phyloP scores from a whole-genome alignment of 2,113 vertebrate species.

The Cathartes aura region DNA sequence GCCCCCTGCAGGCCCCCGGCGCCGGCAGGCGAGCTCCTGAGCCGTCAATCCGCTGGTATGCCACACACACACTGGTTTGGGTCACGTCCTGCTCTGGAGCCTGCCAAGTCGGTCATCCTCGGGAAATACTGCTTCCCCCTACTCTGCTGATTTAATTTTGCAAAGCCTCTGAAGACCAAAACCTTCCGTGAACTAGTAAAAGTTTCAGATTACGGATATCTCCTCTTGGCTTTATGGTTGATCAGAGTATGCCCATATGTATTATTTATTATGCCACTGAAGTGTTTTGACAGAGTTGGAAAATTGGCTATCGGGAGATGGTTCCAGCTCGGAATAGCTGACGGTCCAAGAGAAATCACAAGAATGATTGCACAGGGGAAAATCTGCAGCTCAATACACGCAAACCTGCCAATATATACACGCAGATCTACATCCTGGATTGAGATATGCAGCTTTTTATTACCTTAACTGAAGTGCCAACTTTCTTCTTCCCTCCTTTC shows the following conservation, averaged over 20 bases:
- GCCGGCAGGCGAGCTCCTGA: fast-evolving
- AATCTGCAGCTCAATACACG: not conserved
- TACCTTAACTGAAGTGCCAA: not conserved
- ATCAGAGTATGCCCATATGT: not conserved
- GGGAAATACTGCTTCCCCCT: not conserved
- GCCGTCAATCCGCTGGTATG: not conserved
- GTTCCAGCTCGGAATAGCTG: not conserved
- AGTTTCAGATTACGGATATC: not conserved
- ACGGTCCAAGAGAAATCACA: not conserved
- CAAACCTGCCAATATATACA: not conserved
- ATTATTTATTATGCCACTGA: not conserved
- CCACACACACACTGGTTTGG: not conserved
- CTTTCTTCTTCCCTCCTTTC: not conserved
- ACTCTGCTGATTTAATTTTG: not conserved
- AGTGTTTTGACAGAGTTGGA: not conserved
- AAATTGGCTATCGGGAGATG: not conserved
- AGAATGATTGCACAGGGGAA: not conserved
- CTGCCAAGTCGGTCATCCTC: not conserved
- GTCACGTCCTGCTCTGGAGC: not conserved
- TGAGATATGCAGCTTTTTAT: not conserved
- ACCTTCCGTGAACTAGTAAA: not conserved
- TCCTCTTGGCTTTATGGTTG: not conserved
- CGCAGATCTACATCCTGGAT: not conserved
- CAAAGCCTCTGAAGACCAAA: not conserved
- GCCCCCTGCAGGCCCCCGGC: not conserved